Evolutionary conservation across 2,113 vertebrate genomes (phyloP), one percentile per base, ranked within the genome.

Genomic region (Cariama cristata): DNA sequence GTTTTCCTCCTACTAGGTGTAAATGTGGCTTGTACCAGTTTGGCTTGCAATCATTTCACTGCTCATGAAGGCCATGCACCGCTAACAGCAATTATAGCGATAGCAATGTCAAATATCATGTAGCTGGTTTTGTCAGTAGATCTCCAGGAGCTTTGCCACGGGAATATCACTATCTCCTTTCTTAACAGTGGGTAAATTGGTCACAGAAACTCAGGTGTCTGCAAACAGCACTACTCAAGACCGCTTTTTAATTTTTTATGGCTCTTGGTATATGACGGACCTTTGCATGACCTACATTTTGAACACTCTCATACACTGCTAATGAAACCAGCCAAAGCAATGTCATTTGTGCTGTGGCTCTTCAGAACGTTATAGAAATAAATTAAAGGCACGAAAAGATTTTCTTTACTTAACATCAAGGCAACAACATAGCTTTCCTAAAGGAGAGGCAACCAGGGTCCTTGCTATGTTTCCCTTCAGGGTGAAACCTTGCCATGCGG

Each of bases 241-340:
- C 1, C 0, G 0, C 22, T 79, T 75, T 38, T 5, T 0, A 59
- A 20, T 33, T 75, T 88, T 60, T 59, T 45, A 22, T 91, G 17
- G 22, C 55, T 88, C 67, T 76, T 76, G 18, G 8, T 75, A 30
- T 40, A 24, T 19, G 62, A 68, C 1, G 4, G 38, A 72, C 9
- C 11, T 53, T 75, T 80, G 26, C 24, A 56, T 12, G 8, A 24
- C 60, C 27, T 35, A 18, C 2, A 0, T 73, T 84, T 93, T 93
- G 53, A 84, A 66, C 26, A 14, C 3, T 49, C 15, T 73, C 2
- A 2, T 15, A 28, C 7, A 27, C 12, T 74, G 47, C 42, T 71
- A 60, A 74, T 32, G 33, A 71, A 93, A 84, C 12, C 64, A 88
- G 35, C 4, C 58, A 88, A 75, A 94, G 73, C 28, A 81, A 45